A percentile compares a stretch with the other conserved stretches of the same genome.
Evolutionary conservation across 2,797 vertebrate genomes (phyloP).

Genomic region (Melanotaenia maccullochi): DNA sequence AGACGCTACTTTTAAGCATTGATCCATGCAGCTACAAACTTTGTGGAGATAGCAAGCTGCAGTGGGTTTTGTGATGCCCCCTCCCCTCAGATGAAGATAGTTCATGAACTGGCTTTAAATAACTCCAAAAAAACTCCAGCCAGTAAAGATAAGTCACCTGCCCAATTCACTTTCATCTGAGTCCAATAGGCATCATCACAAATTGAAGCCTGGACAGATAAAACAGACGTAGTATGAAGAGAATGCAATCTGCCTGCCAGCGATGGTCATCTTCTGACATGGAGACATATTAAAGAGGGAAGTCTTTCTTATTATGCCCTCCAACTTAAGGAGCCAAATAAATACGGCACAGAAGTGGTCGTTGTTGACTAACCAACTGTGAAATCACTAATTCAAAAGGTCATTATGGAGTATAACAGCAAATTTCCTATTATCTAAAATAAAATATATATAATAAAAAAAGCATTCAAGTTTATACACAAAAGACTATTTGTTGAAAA

Average conservation of each 20-base stretch:
- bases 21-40: neutral
- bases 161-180: neutral
- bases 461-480: neutral
- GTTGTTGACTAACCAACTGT: neutral
- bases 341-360: neutral
- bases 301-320: conserved; percentile 4
- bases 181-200: neutral
- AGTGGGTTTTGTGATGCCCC: conserved; percentile 3
- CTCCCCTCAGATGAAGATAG: neutral
- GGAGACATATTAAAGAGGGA: conserved; percentile 16
- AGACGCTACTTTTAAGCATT: neutral
- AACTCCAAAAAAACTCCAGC: neutral
- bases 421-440: conserved; percentile 1
- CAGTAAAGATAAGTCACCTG: neutral
- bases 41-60: conserved; percentile 26
- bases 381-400: neutral
- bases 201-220: neutral
- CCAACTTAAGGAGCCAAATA: neutral
- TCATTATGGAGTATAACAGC: neutral
- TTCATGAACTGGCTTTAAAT: neutral
- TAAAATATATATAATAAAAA: neutral
- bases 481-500: neutral
- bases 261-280: conserved; percentile 2
- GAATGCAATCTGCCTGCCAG: neutral
- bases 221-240: conserved; percentile 3